Conservation (phyloP, 53 echinoderm and acorn worm species). For the Antedon mediterranea region DNA sequence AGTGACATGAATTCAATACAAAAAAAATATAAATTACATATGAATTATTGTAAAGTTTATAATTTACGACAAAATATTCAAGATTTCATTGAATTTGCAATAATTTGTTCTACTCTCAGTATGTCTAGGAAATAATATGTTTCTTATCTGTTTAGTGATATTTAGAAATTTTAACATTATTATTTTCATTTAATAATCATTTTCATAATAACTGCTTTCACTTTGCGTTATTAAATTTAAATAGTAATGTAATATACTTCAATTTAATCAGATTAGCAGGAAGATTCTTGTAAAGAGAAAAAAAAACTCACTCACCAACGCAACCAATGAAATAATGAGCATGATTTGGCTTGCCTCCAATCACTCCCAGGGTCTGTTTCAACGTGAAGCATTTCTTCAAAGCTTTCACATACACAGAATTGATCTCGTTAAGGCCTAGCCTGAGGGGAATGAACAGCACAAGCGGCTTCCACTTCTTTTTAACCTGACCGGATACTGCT, state of each 20-base stretch:
- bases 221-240: neutral
- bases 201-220: no score
- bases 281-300: neutral
- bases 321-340: constrained; percentile 96
- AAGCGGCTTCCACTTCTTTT: constrained; percentile 53
- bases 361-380: constrained; percentile 73
- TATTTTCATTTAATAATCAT: no score
- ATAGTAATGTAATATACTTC: neutral
- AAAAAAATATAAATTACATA: no score
- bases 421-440: constrained; percentile 93
- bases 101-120: no score
- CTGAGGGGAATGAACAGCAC: constrained; percentile 75
- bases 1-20: no score
- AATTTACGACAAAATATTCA: no score
- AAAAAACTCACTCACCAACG: constrained; percentile 33
- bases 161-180: no score
- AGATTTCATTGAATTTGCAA: no score
- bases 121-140: no score
- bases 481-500: neutral
- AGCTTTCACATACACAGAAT: constrained; percentile 60
- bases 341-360: constrained; percentile 97
- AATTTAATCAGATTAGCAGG: neutral
- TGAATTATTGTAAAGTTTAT: no score
- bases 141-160: no score
- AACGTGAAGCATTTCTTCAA: constrained; percentile 70